Conservation (phyloP, 2,113 vertebrate species). For the Nansenia antarctica region DNA sequence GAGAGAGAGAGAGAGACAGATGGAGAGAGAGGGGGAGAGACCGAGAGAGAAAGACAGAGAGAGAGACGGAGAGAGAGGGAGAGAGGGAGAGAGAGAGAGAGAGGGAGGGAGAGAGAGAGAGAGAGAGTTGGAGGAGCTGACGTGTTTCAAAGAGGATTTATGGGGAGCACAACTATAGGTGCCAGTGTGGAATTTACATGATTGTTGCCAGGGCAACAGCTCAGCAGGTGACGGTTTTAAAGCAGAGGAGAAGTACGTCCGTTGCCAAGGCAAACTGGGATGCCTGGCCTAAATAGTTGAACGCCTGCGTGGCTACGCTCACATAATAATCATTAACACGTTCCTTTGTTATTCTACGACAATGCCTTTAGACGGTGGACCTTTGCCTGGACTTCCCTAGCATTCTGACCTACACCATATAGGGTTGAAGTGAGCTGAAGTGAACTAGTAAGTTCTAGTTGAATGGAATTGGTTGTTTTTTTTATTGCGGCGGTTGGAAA, state of each 20-base stretch:
- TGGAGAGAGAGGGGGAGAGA: background rate
- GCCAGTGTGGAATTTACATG: constrained; percentile 60
- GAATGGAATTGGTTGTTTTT: background rate
- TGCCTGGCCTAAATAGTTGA: constrained; percentile 27
- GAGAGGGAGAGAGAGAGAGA: background rate
- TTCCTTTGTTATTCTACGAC: constrained; percentile 29
- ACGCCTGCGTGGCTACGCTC: constrained; percentile 6
- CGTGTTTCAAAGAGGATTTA: constrained; percentile 38
- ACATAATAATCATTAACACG: constrained; percentile 37
- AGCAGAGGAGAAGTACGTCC: constrained; percentile 32
- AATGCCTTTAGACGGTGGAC: background rate
- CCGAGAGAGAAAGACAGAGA: background rate
- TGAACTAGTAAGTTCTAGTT: background rate
- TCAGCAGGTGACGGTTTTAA: constrained; percentile 53
- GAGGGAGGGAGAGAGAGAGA: background rate
- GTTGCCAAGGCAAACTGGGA: constrained; percentile 47
- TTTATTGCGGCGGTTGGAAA: background rate
- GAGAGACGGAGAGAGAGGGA: background rate
- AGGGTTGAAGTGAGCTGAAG: background rate
- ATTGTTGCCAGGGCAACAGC: constrained; percentile 62
- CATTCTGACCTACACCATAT: background rate
- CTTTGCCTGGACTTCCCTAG: background rate
- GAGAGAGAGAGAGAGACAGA: background rate
- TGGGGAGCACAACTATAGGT: constrained; percentile 48
- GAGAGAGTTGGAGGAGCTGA: background rate